Base-by-base conservation (phyloP, 2,888 invertebrate genomes). In the Tachina fera region DNA sequence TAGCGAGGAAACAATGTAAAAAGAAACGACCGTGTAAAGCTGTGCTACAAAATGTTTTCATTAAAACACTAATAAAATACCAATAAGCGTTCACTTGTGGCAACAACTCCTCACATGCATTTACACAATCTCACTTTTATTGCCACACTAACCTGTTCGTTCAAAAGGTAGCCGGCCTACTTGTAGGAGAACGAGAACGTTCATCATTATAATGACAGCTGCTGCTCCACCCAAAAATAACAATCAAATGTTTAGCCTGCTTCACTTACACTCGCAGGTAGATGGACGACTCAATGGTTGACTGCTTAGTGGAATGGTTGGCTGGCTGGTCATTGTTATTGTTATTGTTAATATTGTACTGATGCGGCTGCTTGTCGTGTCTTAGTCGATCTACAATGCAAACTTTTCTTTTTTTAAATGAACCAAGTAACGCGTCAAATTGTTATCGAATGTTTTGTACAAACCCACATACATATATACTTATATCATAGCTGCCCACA, bases 21-120 rank as follows among this genome's bases (percentile, higher is more conserved):
- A 75, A 67, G 79, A 79, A 68, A 65, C 53, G 14, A 43, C 71
- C 79, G 67, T 86, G 67, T 86, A 76, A 86, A 83, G 83, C 49
- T 49, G 68, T 74, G 76, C 58, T 81, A 76, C 83, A 82, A 87
- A 87, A 84, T 87, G 80, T 81, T 81, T 84, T 85, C 74, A 87
- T 87, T 85, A 78, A 79, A 87, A 82, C 58, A 72, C 81, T 83
- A 84, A 87, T 86, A 87, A 87, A 87, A 87, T 83, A 75, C 84
- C 82, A 87, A 86, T 87, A 87, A 87, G 83, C 77, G 67, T 63
- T 75, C 65, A 61, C 80, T 78, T 85, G 82, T 71, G 76, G 74
- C 78, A 77, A 43, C 60, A 63, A 53, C 74, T 56, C 61, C 74
- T 49, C 61, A 51, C 61, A 71, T 47, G 56, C 65, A 71, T 49